A percentile compares a stretch with the other conserved stretches of the same genome.
Conservation (phyloP, 2,113 vertebrate species). For the Rhineura floridana region DNA sequence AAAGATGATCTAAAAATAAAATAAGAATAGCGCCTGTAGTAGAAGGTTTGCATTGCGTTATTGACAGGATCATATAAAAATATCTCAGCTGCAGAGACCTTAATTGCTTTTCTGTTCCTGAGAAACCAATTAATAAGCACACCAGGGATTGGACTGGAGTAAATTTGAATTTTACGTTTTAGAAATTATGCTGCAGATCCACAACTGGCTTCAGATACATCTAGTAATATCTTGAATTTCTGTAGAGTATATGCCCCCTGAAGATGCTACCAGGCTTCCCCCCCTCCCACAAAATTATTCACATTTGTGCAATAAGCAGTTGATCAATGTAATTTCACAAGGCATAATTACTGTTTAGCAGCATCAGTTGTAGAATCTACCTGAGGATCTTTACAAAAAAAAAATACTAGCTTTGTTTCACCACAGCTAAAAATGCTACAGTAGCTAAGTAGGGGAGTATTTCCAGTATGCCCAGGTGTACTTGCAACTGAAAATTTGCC, state of each 20-base stretch:
- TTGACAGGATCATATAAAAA: constrained; percentile 27
- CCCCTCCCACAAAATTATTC: background rate
- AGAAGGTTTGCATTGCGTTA: background rate
- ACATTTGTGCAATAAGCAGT: background rate
- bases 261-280: background rate
- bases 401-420: background rate
- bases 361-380: background rate
- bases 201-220: constrained; percentile 20
- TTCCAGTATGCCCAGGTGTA: background rate
- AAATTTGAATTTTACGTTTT: constrained; percentile 40
- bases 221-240: background rate
- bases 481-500: background rate
- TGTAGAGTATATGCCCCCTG: background rate
- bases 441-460: background rate
- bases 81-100: constrained; percentile 34
- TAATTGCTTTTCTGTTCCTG: constrained; percentile 51
- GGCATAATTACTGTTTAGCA: background rate
- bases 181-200: constrained; percentile 2
- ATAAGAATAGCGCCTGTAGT: constrained; percentile 1
- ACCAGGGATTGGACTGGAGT: constrained; percentile 38
- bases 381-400: background rate
- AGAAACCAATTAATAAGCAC: constrained; percentile 51
- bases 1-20: constrained; percentile 23
- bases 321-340: background rate
- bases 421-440: background rate